phyloP scores from a whole-genome alignment of 2,113 vertebrate species.

The Eurystomus gularis region DNA sequence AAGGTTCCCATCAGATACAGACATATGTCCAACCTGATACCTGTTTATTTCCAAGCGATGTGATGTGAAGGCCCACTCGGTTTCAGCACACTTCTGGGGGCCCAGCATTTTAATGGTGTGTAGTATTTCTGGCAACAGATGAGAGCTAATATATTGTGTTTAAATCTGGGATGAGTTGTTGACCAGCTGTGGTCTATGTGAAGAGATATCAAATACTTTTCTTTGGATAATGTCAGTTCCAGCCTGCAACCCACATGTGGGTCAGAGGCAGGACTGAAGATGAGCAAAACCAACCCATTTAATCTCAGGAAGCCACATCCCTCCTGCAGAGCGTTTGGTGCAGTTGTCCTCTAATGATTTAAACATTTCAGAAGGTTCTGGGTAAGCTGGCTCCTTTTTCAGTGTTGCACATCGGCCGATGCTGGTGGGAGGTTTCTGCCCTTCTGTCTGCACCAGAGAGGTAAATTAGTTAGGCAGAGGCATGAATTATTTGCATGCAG shows the following conservation, averaged over 20 bases:
- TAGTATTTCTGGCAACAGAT: slow-evolving; percentile 68
- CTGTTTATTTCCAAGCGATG: not conserved
- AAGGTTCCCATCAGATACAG: not conserved
- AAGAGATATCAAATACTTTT: slow-evolving; percentile 49
- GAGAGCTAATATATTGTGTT: slow-evolving; percentile 51
- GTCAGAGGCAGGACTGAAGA: slow-evolving; percentile 33
- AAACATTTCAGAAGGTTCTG: slow-evolving; percentile 22
- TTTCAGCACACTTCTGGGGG: slow-evolving; percentile 28
- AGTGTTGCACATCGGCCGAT: not conserved
- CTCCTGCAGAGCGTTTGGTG: slow-evolving; percentile 9
- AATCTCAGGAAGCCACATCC: slow-evolving; percentile 4
- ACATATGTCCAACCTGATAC: not conserved
- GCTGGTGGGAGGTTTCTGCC: slow-evolving; percentile 22
- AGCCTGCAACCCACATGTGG: slow-evolving; percentile 73
- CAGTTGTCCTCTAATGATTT: not conserved
- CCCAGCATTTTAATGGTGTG: slow-evolving; percentile 36
- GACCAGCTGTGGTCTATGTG: slow-evolving; percentile 72
- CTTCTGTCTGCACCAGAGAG: slow-evolving; percentile 23
- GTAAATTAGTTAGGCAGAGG: slow-evolving; percentile 27
- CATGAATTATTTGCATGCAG: slow-evolving; percentile 58
- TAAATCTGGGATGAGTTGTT: slow-evolving; percentile 66
- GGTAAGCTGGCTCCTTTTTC: not conserved
- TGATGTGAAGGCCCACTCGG: not conserved
- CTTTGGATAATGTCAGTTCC: slow-evolving; percentile 57
- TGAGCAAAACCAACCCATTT: slow-evolving; percentile 31